Conservation (phyloP, 2,113 vertebrate genomes). For the Falco punctatus region DNA sequence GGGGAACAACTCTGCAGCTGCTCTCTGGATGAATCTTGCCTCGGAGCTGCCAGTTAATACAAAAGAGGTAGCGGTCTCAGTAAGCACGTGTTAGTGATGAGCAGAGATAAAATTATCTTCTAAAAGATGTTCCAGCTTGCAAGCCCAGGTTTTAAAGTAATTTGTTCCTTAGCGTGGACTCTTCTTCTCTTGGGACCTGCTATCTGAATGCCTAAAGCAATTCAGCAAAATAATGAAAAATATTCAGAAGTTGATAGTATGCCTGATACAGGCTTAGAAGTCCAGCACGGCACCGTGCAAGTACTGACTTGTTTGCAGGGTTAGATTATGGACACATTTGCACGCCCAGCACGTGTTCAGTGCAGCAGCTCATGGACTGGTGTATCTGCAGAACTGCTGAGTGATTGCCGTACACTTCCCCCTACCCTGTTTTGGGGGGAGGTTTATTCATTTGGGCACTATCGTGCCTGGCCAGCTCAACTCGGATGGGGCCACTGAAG, state of each 20-base stretch:
- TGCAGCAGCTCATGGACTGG: not conserved
- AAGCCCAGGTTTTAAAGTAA: not conserved
- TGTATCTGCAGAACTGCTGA: not conserved
- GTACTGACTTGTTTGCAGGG: not conserved
- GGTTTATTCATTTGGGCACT: fast-evolving
- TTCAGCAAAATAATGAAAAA: not conserved
- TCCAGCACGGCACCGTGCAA: too few species aligned
- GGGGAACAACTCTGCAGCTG: slow-evolving; percentile 81
- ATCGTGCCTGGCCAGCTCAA: fast-evolving
- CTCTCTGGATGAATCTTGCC: slow-evolving; percentile 83
- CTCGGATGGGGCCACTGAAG: not conserved
- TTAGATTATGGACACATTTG: not conserved
- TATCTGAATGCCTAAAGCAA: not conserved
- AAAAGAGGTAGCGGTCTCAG: slow-evolving; percentile 72
- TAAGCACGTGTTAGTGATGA: fast-evolving
- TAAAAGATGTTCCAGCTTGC: not conserved
- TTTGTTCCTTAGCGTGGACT: not conserved
- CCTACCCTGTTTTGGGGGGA: fast-evolving
- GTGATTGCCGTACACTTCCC: fast-evolving
- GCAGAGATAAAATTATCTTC: not conserved
- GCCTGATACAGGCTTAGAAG: not conserved
- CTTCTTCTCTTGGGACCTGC: not conserved
- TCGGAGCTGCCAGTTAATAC: slow-evolving; percentile 72
- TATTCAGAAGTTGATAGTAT: fast-evolving
- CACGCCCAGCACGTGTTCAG: not conserved